Conservation (phyloP, 1,140 invertebrate species). For the Papilio machaon region DNA sequence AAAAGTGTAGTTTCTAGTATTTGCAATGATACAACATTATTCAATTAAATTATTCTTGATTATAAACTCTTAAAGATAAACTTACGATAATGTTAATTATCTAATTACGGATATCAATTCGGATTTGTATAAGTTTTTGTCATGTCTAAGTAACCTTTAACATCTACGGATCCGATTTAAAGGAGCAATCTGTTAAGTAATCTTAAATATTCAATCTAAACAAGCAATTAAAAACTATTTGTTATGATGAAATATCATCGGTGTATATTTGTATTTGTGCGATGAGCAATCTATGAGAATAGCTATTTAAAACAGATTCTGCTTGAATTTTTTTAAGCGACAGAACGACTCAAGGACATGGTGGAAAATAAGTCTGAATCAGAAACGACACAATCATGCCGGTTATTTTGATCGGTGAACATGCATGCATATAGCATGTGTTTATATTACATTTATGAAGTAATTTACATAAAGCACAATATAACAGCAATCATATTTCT, state of each 20-base stretch:
- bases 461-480: background rate
- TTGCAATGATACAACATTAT: background rate
- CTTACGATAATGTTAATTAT: no score
- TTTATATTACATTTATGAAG: background rate
- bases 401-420: conserved; percentile 32
- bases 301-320: background rate
- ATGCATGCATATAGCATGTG: background rate
- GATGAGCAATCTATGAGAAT: conserved; percentile 21
- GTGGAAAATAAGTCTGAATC: conserved; percentile 30
- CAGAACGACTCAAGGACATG: conserved; percentile 14
- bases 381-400: background rate
- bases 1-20: background rate
- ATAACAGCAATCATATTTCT: background rate
- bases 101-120: background rate
- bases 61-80: no score
- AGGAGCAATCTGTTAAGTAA: background rate
- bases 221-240: background rate
- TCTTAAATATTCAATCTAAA: background rate
- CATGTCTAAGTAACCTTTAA: no score
- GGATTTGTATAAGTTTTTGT: background rate
- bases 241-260: background rate
- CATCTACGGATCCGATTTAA: background rate
- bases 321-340: background rate
- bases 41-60: background rate
- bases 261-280: background rate